phyloP scores from a whole-genome alignment of 2,113 vertebrate genomes.

The Bujurquina vittata region DNA sequence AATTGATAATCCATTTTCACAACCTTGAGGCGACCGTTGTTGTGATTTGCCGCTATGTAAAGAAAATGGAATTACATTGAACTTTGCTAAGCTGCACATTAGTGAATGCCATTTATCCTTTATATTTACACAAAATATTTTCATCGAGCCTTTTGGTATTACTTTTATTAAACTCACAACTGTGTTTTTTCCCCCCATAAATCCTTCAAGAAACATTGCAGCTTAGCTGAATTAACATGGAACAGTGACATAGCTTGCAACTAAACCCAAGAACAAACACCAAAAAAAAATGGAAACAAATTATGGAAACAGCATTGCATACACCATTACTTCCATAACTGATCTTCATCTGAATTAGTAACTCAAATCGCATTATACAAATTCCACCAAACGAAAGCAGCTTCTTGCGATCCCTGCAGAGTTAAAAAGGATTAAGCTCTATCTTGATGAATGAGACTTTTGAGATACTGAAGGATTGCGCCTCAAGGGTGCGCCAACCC shows the following conservation, averaged over 20 bases:
- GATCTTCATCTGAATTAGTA: conserved; percentile 6
- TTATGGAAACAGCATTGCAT: background rate
- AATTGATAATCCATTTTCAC: too few species aligned
- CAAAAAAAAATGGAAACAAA: background rate
- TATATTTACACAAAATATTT: too few species aligned
- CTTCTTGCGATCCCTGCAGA: background rate
- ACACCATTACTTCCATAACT: background rate
- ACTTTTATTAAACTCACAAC: too few species aligned
- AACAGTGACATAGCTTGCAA: too few species aligned
- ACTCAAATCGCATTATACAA: background rate
- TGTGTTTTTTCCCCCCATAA: background rate
- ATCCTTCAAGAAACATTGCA: background rate
- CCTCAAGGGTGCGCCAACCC: background rate
- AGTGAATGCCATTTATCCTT: too few species aligned
- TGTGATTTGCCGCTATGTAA: too few species aligned
- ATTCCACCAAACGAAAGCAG: background rate
- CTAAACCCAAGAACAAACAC: too few species aligned
- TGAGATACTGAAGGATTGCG: conserved; percentile 20
- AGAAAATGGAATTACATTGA: too few species aligned
- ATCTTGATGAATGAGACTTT: conserved; percentile 21
- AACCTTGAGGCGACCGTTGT: too few species aligned
- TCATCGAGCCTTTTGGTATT: background rate
- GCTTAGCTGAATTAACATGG: too few species aligned
- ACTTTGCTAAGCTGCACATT: too few species aligned
- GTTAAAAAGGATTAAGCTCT: conserved; percentile 10